Percentiles rank a stretch among this genome's conserved stretches.
Conservation (phyloP, 2,797 vertebrate genomes). For the Oreochromis grahami region DNA sequence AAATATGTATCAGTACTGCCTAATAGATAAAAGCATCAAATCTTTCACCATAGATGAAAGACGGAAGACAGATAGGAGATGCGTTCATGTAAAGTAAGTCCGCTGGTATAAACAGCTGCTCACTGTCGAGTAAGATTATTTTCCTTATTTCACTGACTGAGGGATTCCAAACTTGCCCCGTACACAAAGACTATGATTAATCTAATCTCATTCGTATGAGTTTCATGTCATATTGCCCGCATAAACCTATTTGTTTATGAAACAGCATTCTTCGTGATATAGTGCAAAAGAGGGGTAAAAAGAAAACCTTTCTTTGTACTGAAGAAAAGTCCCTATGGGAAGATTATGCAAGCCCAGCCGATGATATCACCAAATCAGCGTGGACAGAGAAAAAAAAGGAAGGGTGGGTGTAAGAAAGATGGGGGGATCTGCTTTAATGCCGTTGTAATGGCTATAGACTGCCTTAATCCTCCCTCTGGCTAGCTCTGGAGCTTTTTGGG, state of each 20-base stretch:
- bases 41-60: not conserved
- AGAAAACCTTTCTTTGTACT: slow-evolving; percentile 26
- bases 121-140: slow-evolving; percentile 28
- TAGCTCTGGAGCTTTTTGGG: not conserved
- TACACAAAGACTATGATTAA: slow-evolving; percentile 38
- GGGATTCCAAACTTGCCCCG: not conserved
- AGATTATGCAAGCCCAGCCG: slow-evolving; percentile 53
- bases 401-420: slow-evolving; percentile 41
- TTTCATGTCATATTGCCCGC: slow-evolving; percentile 7
- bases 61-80: not conserved
- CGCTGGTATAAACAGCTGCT: slow-evolving; percentile 33
- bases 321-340: slow-evolving; percentile 49
- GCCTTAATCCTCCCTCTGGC: slow-evolving; percentile 33
- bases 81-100: slow-evolving; percentile 8
- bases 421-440: slow-evolving; percentile 45
- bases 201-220: slow-evolving; percentile 24
- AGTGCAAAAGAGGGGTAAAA: slow-evolving; percentile 4
- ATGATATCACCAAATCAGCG: slow-evolving; percentile 64
- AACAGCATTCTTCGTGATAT: slow-evolving; percentile 16
- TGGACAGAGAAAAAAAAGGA: slow-evolving; percentile 24
- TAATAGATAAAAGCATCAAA: not conserved
- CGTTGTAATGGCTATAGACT: slow-evolving; percentile 24
- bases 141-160: slow-evolving; percentile 15
- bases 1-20: not conserved
- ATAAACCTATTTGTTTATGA: slow-evolving; percentile 32